phyloP scores from a whole-genome alignment of 2,888 invertebrate genomes.

The Platypus cylindrus region DNA sequence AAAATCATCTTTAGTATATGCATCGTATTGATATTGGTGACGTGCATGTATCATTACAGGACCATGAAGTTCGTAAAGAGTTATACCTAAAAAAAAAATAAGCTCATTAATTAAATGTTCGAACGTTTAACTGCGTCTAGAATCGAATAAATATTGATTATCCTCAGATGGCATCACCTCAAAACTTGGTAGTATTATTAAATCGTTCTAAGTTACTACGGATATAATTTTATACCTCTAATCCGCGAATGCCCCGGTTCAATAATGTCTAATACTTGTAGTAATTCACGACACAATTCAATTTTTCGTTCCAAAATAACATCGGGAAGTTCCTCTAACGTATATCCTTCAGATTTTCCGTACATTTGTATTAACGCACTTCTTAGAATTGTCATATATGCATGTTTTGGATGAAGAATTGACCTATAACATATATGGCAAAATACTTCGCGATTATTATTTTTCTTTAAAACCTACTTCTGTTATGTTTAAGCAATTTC shows the following conservation, averaged over 20 bases:
- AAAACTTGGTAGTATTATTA: too few relatives aligned
- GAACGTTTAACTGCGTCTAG: too few relatives aligned
- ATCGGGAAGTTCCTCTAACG: slow-evolving; percentile 58
- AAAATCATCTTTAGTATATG: slow-evolving; percentile 45
- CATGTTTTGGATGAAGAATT: slow-evolving; percentile 66
- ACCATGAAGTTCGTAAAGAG: slow-evolving; percentile 69
- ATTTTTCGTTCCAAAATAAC: slow-evolving; percentile 61
- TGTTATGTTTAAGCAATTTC: too few relatives aligned
- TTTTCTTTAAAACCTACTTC: too few relatives aligned
- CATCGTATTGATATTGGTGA: slow-evolving; percentile 46
- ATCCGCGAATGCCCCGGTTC: slow-evolving; percentile 68
- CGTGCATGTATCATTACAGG: slow-evolving; percentile 60
- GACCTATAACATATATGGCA: slow-evolving; percentile 18
- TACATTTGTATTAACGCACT: slow-evolving; percentile 65
- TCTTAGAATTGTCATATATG: slow-evolving; percentile 52
- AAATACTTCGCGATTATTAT: too few relatives aligned
- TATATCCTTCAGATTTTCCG: slow-evolving; percentile 60
- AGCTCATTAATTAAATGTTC: too few relatives aligned
- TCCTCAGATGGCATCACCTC: too few relatives aligned
- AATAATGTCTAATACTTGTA: slow-evolving; percentile 56
- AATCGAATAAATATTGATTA: too few relatives aligned
- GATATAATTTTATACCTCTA: slow-evolving; percentile 44
- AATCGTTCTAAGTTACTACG: neutral
- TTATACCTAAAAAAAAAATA: slow-evolving; percentile 47
- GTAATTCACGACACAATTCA: slow-evolving; percentile 54